Evolutionary conservation across 2,113 vertebrate species (phyloP).

Genomic region (Thomomys bottae): DNA sequence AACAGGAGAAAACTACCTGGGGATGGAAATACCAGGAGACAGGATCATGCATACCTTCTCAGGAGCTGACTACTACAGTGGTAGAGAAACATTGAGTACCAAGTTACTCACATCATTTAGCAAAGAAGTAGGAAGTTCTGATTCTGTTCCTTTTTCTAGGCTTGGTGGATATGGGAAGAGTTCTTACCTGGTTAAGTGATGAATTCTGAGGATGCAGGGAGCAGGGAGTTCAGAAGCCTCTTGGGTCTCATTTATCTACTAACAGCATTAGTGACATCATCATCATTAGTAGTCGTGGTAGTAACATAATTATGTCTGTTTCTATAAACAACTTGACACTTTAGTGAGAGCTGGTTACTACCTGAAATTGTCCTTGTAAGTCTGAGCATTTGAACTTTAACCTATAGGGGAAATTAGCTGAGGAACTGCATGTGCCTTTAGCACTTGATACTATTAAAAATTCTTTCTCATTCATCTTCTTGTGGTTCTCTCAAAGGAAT

Average conservation of each 20-base stretch:
- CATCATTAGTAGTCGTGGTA: too few relatives aligned
- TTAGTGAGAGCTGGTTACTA: not conserved
- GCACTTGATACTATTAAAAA: slow-evolving; percentile 47
- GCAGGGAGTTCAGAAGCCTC: slow-evolving; percentile 34
- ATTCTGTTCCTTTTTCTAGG: slow-evolving; percentile 19
- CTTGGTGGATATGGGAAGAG: not conserved
- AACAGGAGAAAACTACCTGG: not conserved
- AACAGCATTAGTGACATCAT: too few relatives aligned
- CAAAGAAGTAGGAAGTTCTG: not conserved
- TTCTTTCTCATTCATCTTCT: not conserved
- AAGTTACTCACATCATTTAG: not conserved
- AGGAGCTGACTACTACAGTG: not conserved
- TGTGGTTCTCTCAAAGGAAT: slow-evolving; percentile 7
- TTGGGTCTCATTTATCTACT: slow-evolving; percentile 38
- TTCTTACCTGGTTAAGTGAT: slow-evolving; percentile 28
- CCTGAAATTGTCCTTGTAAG: slow-evolving; percentile 9
- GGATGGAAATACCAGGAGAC: not conserved
- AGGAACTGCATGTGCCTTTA: not conserved
- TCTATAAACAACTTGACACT: slow-evolving; percentile 28
- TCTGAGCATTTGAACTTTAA: slow-evolving; percentile 40
- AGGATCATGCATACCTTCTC: not conserved
- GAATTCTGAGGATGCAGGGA: slow-evolving; percentile 23
- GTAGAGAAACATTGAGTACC: not conserved
- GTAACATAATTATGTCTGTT: not conserved
- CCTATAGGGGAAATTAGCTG: slow-evolving; percentile 2